Base-by-base conservation (phyloP, 2,888 invertebrate species). In the Acronicta aceris region DNA sequence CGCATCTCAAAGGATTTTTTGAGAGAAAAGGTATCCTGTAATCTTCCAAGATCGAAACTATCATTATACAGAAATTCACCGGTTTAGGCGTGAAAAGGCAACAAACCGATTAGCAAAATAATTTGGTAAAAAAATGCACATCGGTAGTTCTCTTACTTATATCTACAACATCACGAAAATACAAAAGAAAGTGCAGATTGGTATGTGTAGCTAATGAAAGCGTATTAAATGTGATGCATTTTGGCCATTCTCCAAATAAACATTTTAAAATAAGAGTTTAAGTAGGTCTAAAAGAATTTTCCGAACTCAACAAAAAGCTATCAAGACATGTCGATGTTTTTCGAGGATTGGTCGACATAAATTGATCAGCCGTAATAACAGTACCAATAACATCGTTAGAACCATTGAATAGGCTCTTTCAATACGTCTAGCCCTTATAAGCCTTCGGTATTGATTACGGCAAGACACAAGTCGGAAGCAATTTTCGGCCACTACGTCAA, bases 401-500 rank as follows among this genome's bases (percentile, higher is more conserved):
- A 57, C 48, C 59, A 59, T 65, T 68, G 65, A 70, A 78, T 56
- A 64, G 65, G 46, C 47, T 57, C 58, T 65, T 70, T 67, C 71
- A 73, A 51, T 69, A 57, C 61, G 49, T 58, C 63, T 33, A 46
- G 59, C 65, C 71, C 65, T 61, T 53, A 66, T 74, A 75, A 75
- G 76, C 76, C 64, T 76, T 76, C 77, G 61, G 69, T 76, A 76
- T 81, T 78, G 79, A 82, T 84, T 78, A 79, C 67, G 59, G 21
- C 50, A 59, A 74, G 68, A 78, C 72, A 75, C 77, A 70, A 70
- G 82, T 82, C 81, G 58, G 59, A 66, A 62, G 71, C 79, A 79
- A 82, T 84, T 82, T 84, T 77, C 73, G 79, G 65, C 70, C 75
- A 80, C 78, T 81, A 76, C 59, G 77, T 81, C 84, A 82, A 82